phyloP scores from a whole-genome alignment of 2,113 vertebrate genomes.

The Labeo catla region DNA sequence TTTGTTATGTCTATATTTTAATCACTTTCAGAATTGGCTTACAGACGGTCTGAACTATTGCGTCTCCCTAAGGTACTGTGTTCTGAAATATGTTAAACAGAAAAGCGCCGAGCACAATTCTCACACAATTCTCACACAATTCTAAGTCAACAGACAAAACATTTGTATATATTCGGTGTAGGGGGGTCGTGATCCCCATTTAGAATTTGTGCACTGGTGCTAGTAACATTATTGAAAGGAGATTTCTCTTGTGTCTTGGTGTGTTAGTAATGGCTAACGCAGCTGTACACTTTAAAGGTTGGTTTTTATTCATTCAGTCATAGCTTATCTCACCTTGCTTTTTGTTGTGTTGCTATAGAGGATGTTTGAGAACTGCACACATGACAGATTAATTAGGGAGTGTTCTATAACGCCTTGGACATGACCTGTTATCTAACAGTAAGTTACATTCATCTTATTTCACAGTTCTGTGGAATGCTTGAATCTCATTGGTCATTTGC shows the following conservation, averaged over 20 bases:
- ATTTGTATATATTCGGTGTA: background rate
- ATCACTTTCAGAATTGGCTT: background rate
- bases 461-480: background rate
- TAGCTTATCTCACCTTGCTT: constrained; percentile 44
- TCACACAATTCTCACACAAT: background rate
- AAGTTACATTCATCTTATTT: background rate
- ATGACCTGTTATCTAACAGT: background rate
- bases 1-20: constrained; percentile 16
- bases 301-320: constrained; percentile 4
- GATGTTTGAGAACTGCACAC: background rate
- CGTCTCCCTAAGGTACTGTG: constrained; percentile 7
- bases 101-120: background rate
- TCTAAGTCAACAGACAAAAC: constrained; percentile 10
- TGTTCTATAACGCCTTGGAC: background rate
- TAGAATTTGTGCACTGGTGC: background rate
- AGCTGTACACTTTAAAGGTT: background rate
- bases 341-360: background rate
- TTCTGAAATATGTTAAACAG: constrained; percentile 30
- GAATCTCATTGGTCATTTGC: background rate
- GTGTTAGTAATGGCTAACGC: background rate
- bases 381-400: background rate
- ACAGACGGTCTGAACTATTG: background rate
- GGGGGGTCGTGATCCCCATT: background rate
- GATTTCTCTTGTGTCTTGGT: background rate
- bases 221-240: background rate